phyloP scores from a whole-genome alignment of 2,888 invertebrate species.

The Myathropa florea region DNA sequence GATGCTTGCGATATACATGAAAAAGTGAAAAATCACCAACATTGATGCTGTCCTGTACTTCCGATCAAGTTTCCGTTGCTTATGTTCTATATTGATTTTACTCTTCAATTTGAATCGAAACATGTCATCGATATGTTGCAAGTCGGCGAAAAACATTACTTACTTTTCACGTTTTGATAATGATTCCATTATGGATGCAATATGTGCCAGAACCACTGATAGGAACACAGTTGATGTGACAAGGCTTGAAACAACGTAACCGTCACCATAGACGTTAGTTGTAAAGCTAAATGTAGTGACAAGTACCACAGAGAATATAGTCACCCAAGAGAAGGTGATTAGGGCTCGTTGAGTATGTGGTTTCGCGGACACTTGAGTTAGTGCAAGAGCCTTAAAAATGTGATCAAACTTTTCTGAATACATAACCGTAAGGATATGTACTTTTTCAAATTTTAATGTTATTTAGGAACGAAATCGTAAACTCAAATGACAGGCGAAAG shows the following conservation, averaged over 20 bases:
- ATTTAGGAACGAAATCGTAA: neutral
- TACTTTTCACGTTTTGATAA: slow-evolving; percentile 4
- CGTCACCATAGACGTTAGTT: slow-evolving; percentile 18
- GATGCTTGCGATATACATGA: neutral
- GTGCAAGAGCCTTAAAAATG: slow-evolving; percentile 27
- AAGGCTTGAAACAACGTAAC: slow-evolving; percentile 25
- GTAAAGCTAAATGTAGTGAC: neutral
- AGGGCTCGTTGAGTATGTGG: slow-evolving; percentile 7
- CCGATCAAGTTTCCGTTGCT: neutral
- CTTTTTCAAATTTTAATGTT: neutral
- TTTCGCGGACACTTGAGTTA: slow-evolving; percentile 38
- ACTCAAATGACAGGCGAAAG: neutral
- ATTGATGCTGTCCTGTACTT: slow-evolving; percentile 20
- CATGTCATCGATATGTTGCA: slow-evolving; percentile 37
- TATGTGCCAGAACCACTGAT: neutral
- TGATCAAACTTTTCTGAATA: slow-evolving; percentile 23
- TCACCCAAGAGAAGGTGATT: slow-evolving; percentile 8
- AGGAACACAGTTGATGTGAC: slow-evolving; percentile 11
- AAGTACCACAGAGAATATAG: neutral
- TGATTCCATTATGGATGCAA: slow-evolving; percentile 21
- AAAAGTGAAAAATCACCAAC: neutral
- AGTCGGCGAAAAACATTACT: slow-evolving; percentile 13
- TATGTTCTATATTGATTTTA: neutral
- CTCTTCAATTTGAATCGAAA: slow-evolving; percentile 13
- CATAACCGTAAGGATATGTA: neutral